Percentiles rank a stretch among this genome's conserved stretches.
Evolutionary conservation across 2,888 invertebrate species (phyloP).

Genomic region (Leptodirus hochenwartii): DNA sequence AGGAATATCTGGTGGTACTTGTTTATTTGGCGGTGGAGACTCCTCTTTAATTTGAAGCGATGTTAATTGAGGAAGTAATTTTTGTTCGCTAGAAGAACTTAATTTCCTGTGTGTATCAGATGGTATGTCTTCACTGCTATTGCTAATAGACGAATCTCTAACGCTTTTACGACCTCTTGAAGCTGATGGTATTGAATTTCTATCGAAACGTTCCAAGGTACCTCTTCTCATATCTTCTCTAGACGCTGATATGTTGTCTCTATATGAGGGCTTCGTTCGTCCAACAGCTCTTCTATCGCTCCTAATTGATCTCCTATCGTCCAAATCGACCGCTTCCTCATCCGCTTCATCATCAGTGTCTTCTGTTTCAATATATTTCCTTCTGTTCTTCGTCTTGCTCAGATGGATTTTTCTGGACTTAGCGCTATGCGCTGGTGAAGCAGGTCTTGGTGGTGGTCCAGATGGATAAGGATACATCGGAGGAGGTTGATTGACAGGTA

Average conservation of each 20-base stretch:
- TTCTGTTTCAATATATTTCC: not conserved
- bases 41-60: not conserved
- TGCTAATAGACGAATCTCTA: no score
- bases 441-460: conserved; percentile 43
- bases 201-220: not conserved
- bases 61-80: no score
- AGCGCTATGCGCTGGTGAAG: conserved; percentile 48
- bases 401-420: conserved; percentile 51
- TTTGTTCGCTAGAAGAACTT: no score
- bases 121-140: conserved; percentile 5
- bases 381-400: conserved; percentile 29
- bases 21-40: conserved; percentile 1
- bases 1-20: not conserved
- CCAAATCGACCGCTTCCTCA: conserved; percentile 23
- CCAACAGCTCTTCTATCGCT: conserved; percentile 17
- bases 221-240: not conserved
- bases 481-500: no score
- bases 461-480: conserved; percentile 21
- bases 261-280: conserved; percentile 15
- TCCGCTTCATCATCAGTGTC: conserved; percentile 28
- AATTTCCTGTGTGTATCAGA: no score
- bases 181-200: no score
- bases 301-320: conserved; percentile 14
- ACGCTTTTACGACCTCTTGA: conserved; percentile 12
- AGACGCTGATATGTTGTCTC: not conserved